Base-by-base conservation (phyloP, 2,888 invertebrate species). In the Salticus scenicus region DNA sequence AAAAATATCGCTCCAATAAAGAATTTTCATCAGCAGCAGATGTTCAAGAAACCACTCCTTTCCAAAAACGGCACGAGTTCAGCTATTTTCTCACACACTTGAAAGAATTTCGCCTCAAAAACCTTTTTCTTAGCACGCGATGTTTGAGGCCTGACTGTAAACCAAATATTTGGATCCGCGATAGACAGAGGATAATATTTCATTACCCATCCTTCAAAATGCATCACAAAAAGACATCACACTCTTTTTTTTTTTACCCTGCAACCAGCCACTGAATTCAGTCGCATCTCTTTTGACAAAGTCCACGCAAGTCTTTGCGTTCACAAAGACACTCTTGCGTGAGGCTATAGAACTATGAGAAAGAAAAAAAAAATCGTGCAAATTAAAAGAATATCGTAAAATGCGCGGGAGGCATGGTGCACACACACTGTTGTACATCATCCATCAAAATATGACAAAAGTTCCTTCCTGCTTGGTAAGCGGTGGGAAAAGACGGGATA, bases 381-480 rank as follows among this genome's bases (percentile, higher is more conserved):
- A 47, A 28, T 28, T 31, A 1, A 24, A 66, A 28, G 30, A 0
- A 10, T 2, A 42, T 37, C 51, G 30, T 20, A 14, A 75, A 75
- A 74, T 28, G 63, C 20, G 70, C 33, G 72, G 77, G 73, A 57
- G 73, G 77, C 64, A 41, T 75, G 77, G 51, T 57, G 51, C n/a
- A n/a, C n/a, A n/a, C n/a, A n/a, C 24, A 24, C 31, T 63, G 42
- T 69, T 17, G 31, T 63, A 74, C 63, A 31, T 70, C 81, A 81
- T 81, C 81, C 81, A 81, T 81, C 81, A 75, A 70, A 41, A 30
- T 28, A n/a, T 70, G 81, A 69, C 81, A 81, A 33, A 63, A 20
- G 17, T 37, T 30, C 27, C 51, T 74, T 74, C 63, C 74, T 67
- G 67, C 20, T 37, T 31, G 2, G 37, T 20, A 28, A 33, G 20